phyloP scores from a whole-genome alignment of 2,113 vertebrate genomes.

The Glaucomys volans region DNA sequence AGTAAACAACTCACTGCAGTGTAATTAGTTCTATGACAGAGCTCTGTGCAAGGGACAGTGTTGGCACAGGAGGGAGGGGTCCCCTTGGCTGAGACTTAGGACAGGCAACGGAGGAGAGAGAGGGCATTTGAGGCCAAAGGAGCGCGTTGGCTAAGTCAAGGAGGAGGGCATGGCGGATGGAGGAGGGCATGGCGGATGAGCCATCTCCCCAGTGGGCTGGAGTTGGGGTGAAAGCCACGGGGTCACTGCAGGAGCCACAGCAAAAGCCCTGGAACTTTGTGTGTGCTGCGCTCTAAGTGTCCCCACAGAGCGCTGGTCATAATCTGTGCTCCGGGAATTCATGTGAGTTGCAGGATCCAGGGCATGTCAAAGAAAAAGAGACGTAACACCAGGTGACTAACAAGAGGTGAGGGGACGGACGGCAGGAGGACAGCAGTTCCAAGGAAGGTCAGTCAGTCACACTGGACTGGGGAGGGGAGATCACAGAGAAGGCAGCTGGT shows the following conservation, averaged over 20 bases:
- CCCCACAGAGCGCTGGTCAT: not conserved
- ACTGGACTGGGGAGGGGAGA: not conserved
- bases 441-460: not conserved
- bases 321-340: not conserved
- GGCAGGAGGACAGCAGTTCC: not conserved
- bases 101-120: not conserved
- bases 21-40: not conserved
- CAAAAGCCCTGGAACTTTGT: not conserved
- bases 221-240: too few relatives aligned
- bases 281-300: not conserved
- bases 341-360: not conserved
- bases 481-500: not conserved
- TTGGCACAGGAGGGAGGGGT: not conserved
- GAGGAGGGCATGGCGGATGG: too few relatives aligned
- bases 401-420: not conserved
- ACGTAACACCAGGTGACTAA: not conserved
- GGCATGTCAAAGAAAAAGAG: not conserved
- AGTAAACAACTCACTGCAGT: not conserved
- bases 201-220: not conserved
- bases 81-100: not conserved
- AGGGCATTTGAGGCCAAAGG: not conserved
- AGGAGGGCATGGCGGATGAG: fast-evolving
- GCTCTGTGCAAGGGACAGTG: not conserved
- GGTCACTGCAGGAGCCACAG: too few relatives aligned
- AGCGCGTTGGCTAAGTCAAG: not conserved